Evolutionary conservation across 2,888 invertebrate species (phyloP).

Genomic region (Andrena praecox): DNA sequence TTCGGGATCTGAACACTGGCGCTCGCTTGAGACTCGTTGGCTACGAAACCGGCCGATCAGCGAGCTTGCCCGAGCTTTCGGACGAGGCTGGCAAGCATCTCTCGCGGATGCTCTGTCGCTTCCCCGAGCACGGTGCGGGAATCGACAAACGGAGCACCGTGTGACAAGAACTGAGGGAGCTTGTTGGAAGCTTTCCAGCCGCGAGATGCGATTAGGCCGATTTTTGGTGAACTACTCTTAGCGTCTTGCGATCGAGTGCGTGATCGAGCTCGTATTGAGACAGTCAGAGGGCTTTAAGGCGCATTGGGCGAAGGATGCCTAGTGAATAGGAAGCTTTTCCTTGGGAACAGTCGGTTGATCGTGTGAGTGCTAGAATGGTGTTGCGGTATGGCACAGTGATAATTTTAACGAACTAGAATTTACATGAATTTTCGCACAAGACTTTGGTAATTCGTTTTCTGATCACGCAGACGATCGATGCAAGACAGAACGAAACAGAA

Average conservation of each 20-base stretch:
- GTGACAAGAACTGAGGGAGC: constrained; percentile 29
- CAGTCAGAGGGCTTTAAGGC: no score
- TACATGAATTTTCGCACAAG: background rate
- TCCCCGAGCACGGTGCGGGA: constrained; percentile 18
- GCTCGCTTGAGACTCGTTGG: constrained; percentile 58
- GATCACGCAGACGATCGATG: constrained; percentile 48
- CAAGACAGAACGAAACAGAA: constrained; percentile 57
- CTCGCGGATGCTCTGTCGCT: constrained; percentile 24
- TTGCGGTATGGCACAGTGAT: no score
- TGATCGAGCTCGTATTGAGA: constrained; percentile 27
- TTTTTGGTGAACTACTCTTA: constrained; percentile 45
- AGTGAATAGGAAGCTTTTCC: no score
- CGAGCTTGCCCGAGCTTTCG: constrained; percentile 80
- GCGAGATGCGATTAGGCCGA: constrained; percentile 57
- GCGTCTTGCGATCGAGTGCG: constrained; percentile 61
- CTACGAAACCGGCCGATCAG: constrained; percentile 64
- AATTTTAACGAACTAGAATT: background rate
- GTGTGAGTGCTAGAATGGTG: no score
- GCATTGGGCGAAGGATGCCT: no score
- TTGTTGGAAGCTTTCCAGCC: constrained; percentile 23
- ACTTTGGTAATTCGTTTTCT: background rate
- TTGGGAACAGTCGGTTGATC: no score
- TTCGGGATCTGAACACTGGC: constrained; percentile 7
- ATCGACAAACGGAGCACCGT: constrained; percentile 14
- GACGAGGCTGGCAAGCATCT: constrained; percentile 50